Evolutionary conservation across 2,888 invertebrate species (phyloP), one percentile per base, ranked within the genome.

Genomic region (Lepidocyrtinus sp.): DNA sequence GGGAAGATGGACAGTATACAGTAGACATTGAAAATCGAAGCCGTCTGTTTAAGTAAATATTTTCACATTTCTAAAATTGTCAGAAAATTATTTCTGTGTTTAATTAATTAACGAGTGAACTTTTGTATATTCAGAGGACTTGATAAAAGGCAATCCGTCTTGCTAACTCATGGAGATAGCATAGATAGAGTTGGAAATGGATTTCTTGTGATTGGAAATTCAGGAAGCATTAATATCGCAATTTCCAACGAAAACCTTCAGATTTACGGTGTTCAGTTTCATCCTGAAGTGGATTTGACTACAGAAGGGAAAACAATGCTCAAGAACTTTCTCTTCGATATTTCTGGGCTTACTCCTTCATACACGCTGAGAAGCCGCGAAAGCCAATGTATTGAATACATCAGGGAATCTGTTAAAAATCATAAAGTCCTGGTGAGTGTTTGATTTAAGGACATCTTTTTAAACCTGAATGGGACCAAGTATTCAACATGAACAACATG

Each of bases 241-340:
- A 95, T 99, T 87, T 94, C 95, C 87, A 96, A 96, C 90, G 97
- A 98, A 88, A 94, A 95, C 88, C 91, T 94, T 89, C 92, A 94
- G 73, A 91, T 98, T 78, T 98, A 97, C 88, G 99, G 99, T 26
- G 95, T 99, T 82, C 99, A 99, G 90, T 99, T 99, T 90, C 99
- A 99, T 89, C 99, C 99, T 0, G 99, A 99, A 91, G 96, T 99
- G 85, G 98, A 99, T 89, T 92, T 99, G 87, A 97, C 98, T 0
- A 92, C 93, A 15, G 94, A 96, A 88, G 98, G 98, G 82, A 93
- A 93, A 89, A 91, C 92, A 88, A 99, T 99, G 93, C 90, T 99
- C 87, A 93, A 94, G 83, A 98, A 98, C 90, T 99, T 99, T 90
- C 91, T 99, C 85, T 97, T 94, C 89, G 96, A 96, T 88, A 93